These are phyloP conservation scores for Euschistus heros DNA, from an alignment of 1,140 invertebrate species.

Conservation along the genomic window DNA sequence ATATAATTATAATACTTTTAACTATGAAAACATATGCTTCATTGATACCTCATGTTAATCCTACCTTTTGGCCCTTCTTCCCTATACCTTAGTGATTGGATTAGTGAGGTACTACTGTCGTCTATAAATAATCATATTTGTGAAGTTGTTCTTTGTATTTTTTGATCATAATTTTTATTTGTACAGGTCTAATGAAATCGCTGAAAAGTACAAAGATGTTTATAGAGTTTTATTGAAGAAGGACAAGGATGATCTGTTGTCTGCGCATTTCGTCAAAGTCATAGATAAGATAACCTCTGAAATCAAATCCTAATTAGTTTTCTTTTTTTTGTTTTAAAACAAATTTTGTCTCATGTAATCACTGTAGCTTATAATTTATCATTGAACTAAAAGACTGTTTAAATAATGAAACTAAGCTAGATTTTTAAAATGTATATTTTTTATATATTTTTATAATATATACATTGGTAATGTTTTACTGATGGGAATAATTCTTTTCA, in stretches of 20 bases:
- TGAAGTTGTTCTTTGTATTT: neutral
- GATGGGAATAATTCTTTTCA: no score
- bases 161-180: neutral
- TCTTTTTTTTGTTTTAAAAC: neutral
- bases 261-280: neutral
- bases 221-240: neutral
- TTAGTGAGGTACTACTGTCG: neutral
- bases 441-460: conserved; percentile 8
- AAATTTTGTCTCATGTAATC: neutral
- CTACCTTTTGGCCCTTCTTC: no score
- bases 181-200: neutral
- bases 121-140: neutral
- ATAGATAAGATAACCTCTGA: neutral
- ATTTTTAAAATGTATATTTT: conserved; percentile 10
- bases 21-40: no score
- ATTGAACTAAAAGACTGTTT: conserved; percentile 4
- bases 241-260: neutral
- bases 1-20: no score
- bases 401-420: neutral
- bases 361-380: no score
- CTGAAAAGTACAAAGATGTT: neutral
- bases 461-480: no score
- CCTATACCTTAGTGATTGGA: neutral
- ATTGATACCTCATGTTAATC: no score
- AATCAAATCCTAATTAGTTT: conserved; percentile 1